Evolutionary conservation across 1,140 invertebrate genomes (phyloP), one percentile per base, ranked within the genome.

Genomic region (Macrobrachium rosenbergii): DNA sequence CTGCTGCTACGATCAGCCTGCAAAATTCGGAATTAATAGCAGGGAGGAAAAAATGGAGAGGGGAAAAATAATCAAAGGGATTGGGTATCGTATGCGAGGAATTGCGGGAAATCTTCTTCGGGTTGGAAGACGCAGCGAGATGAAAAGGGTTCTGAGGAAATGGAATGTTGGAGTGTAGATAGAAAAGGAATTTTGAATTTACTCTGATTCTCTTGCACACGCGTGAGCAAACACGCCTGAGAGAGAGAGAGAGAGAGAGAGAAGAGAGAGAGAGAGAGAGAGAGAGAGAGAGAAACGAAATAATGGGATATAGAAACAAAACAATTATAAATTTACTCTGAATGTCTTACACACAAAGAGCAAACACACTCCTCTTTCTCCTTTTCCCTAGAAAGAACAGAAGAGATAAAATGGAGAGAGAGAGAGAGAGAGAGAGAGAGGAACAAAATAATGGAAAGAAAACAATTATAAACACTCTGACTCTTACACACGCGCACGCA

Each of bases 401-500:
- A n/a, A n/a, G n/a, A n/a, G n/a, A n/a, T n/a, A n/a, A n/a, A n/a
- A 60, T 5, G 16, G 23, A 63, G 60, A 16, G 60, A 63, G 23
- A 81, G 19, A 63, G 16, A 16, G 80, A 67, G 37, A 82, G 80
- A 67, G 62, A 82, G 28, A 67, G 80, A 63, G 78, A 28, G 6
- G 37, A 63, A 62, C n/a, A 28, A 45, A 64, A 28, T 64, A 28
- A 81, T 23, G 14, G 23, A 64, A 45, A 63, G 23, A 64, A 62
- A 19, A 81, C 28, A 64, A 19, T 67, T 28, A 19, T 14, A 67
- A 28, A 45, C 16, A 64, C 23, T 43, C 12, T 19, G 28, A 63
- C 17, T 23, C 3, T 37, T 3, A 2, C 5, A 37, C 16, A 67
- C 21, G 23, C 2, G 58, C 2, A 64, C 6, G 64, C 62, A 82